phyloP scores from a whole-genome alignment of 2,113 vertebrate species.

The Phoxinus phoxinus region DNA sequence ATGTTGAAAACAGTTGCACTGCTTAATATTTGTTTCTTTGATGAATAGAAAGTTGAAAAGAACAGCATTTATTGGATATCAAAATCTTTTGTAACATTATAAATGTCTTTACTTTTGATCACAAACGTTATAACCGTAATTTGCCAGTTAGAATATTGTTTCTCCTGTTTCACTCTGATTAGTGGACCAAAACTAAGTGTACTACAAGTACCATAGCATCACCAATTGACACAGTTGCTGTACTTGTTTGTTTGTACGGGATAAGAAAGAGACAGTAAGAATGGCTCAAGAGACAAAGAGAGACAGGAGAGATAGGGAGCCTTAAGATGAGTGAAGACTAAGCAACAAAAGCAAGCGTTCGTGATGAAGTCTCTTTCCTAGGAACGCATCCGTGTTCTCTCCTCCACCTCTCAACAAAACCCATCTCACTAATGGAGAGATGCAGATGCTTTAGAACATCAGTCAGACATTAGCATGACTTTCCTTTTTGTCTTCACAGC shows the following conservation, averaged over 20 bases:
- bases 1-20: neutral
- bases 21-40: neutral
- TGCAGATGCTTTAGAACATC: slow-evolving; percentile 69
- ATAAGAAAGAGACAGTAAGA: neutral
- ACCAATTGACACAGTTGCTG: neutral
- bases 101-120: neutral
- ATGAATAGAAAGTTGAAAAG: neutral
- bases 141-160: neutral
- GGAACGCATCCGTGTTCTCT: neutral
- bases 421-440: slow-evolving; percentile 64
- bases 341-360: neutral
- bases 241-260: neutral
- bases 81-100: neutral
- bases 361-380: slow-evolving; percentile 7
- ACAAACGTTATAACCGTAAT: no score
- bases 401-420: neutral
- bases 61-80: neutral
- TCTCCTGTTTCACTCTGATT: neutral
- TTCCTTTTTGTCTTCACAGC: slow-evolving; percentile 67
- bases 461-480: slow-evolving; percentile 56
- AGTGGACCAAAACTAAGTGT: neutral
- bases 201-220: neutral
- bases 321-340: neutral
- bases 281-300: neutral
- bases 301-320: neutral